A percentile compares a stretch with the other conserved stretches of the same genome.
These are phyloP conservation scores for Acromyrmex echinatior DNA, from an alignment of 1,140 invertebrate species.

Conservation along the genomic window DNA sequence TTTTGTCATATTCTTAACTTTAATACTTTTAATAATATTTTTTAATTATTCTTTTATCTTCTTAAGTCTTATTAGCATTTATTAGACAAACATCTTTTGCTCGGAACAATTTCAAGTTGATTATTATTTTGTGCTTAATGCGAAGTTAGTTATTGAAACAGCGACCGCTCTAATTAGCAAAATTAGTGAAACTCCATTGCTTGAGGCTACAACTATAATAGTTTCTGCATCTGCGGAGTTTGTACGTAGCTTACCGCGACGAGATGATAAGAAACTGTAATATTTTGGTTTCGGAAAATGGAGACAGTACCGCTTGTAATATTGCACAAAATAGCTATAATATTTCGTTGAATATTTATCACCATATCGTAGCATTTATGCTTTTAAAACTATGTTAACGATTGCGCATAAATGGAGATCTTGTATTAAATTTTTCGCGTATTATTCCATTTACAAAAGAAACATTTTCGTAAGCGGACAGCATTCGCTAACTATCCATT, in stretches of 20 bases:
- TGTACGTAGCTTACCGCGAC: neutral
- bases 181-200: slow-evolving; percentile 49
- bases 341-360: neutral
- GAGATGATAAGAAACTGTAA: neutral
- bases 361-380: neutral
- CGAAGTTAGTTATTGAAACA: slow-evolving; percentile 52
- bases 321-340: neutral
- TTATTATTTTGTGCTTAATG: slow-evolving; percentile 21
- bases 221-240: neutral
- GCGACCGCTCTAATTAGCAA: slow-evolving; percentile 27
- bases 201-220: neutral
- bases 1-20: neutral
- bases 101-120: neutral
- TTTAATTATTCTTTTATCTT: slow-evolving; percentile 17
- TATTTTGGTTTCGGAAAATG: neutral
- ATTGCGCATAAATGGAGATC: neutral
- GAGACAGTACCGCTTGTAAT: neutral
- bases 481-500: neutral
- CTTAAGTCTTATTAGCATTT: neutral
- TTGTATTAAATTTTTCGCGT: neutral
- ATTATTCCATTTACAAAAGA: neutral
- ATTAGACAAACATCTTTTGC: neutral
- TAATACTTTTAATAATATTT: neutral
- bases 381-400: neutral
- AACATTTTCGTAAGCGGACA: neutral